Evolutionary conservation across 2,888 invertebrate genomes (phyloP).

Genomic region (Trissoscelio sp.): DNA sequence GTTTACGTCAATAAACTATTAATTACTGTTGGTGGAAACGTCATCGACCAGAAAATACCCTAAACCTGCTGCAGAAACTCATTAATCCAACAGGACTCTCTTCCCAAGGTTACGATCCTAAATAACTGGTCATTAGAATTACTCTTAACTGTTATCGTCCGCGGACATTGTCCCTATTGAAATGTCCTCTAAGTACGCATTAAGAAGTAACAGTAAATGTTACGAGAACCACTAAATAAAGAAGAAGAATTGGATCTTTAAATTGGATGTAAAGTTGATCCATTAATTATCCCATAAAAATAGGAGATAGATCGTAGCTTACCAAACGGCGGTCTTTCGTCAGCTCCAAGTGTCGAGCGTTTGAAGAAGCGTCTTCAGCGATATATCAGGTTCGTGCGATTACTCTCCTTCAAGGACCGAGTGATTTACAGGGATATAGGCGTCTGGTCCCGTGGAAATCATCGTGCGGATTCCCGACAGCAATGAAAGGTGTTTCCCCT

Average conservation of each 20-base stretch:
- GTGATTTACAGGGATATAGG: conserved; percentile 46
- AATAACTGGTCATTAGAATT: conserved; percentile 14
- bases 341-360: conserved; percentile 34
- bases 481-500: conserved; percentile 50
- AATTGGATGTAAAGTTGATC: conserved; percentile 30
- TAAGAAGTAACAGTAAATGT: conserved; percentile 38
- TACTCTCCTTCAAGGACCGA: conserved; percentile 47
- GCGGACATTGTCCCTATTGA: conserved; percentile 19
- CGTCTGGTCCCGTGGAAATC: conserved; percentile 39
- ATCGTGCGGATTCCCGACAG: conserved; percentile 27
- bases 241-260: conserved; percentile 20
- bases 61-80: conserved; percentile 1
- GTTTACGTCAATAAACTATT: conserved; percentile 29
- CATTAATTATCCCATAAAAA: conserved; percentile 34
- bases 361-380: conserved; percentile 7
- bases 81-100: conserved; percentile 16
- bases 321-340: conserved; percentile 6
- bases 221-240: conserved; percentile 37
- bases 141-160: conserved; percentile 26
- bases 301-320: conserved; percentile 18
- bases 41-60: not conserved
- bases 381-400: conserved; percentile 36
- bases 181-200: conserved; percentile 22
- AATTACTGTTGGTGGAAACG: conserved; percentile 12
- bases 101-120: conserved; percentile 11